phyloP scores from a whole-genome alignment of 35 echinoderm and acorn worm species.

The Apostichopus parvimensis region DNA sequence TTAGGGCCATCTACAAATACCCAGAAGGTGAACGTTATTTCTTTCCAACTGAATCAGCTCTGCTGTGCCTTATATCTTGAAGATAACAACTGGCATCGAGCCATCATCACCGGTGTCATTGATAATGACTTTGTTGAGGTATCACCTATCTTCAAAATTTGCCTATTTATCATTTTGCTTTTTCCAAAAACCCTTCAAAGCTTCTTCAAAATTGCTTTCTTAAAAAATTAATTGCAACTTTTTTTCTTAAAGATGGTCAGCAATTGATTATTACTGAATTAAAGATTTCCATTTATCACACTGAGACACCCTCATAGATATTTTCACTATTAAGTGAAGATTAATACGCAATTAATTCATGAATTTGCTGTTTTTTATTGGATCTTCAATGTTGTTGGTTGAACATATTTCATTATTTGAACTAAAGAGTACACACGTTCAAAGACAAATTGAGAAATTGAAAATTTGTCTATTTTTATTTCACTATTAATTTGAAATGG shows the following conservation, averaged over 20 bases:
- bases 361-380: too few species aligned
- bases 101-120: slow-evolving; percentile 84
- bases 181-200: neutral
- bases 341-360: too few species aligned
- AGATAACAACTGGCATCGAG: slow-evolving; percentile 97
- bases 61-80: slow-evolving; percentile 88
- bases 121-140: slow-evolving; percentile 91
- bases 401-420: too few species aligned
- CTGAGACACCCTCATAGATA: too few species aligned
- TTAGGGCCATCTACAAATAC: slow-evolving; percentile 84
- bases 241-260: neutral
- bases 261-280: too few species aligned
- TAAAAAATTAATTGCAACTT: neutral
- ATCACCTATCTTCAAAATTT: neutral
- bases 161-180: neutral
- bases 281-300: too few species aligned
- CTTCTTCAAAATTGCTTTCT: neutral
- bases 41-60: slow-evolving; percentile 87
- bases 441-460: too few species aligned
- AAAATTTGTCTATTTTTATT: too few species aligned
- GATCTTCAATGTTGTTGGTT: too few species aligned
- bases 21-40: slow-evolving; percentile 82
- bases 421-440: too few species aligned
- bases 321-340: too few species aligned
- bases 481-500: too few species aligned